Evolutionary conservation across 2,888 invertebrate genomes (phyloP).

Genomic region (Isotomurus palustris): DNA sequence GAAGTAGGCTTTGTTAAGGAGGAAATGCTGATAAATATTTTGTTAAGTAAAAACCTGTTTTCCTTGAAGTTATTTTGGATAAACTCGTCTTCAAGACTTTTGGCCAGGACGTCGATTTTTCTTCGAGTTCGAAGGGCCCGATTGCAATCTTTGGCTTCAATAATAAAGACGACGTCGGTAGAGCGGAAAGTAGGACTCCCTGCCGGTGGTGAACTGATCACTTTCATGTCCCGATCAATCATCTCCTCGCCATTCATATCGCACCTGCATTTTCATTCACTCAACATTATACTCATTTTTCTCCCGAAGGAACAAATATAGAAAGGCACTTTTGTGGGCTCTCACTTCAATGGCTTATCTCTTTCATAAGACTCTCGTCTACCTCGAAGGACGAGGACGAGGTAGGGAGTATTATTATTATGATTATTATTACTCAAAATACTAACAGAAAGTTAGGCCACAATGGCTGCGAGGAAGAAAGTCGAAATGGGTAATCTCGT

Average conservation of each 20-base stretch:
- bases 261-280: slow-evolving; percentile 58
- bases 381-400: no score
- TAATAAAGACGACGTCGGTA: slow-evolving; percentile 80
- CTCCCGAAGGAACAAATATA: no score
- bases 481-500: no score
- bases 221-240: slow-evolving; percentile 69
- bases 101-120: slow-evolving; percentile 65
- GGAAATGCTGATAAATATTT: neutral
- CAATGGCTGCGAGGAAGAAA: no score
- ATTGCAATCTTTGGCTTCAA: slow-evolving; percentile 83
- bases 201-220: slow-evolving; percentile 52
- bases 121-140: slow-evolving; percentile 61
- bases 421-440: no score
- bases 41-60: slow-evolving; percentile 58
- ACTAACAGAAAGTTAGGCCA: no score
- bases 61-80: slow-evolving; percentile 60
- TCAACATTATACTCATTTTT: neutral
- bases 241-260: slow-evolving; percentile 65
- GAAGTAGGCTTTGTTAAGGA: neutral
- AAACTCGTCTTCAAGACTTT: slow-evolving; percentile 65
- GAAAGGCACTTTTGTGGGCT: no score
- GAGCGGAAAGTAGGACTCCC: slow-evolving; percentile 60
- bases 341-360: no score
- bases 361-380: no score
- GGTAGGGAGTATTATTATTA: no score